Evolutionary conservation across 2,113 vertebrate species (phyloP), one percentile per base, ranked within the genome.

Genomic region (Scolopax mira): DNA sequence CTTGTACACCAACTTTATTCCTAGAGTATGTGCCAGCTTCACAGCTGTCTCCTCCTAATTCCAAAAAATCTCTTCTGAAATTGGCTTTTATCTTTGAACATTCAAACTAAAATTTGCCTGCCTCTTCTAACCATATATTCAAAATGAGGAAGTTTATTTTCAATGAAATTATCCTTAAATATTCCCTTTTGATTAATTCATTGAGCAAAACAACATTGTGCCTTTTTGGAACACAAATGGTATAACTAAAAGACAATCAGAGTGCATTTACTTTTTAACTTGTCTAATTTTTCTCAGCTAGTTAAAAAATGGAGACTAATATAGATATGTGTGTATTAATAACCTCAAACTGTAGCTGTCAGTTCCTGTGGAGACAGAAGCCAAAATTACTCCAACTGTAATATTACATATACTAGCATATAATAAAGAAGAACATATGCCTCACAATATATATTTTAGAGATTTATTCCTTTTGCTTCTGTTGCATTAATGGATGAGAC

Each of bases 1-100:
- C 60, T 90, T 85, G 79, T 79, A 70, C 35, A 91, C 60, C 61
- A 91, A 77, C 80, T 96, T 94, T 83, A 80, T 93, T 95, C 72
- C 35, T 88, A 61, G 49, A 44, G 62, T 44, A 30, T 64, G 58
- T 79, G 88, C 90, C 97, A 97, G 67, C 74, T 96, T 86, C 86
- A 80, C 90, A 94, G 78, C 82, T 96, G 83, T 81, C 83, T 91
- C 65, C 42, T 90, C 25, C 55, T 64, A 62, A 70, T 86, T 92
- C 64, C 49, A 85, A 74, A 95, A 93, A 93, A 24, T 5, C 23
- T 60, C 42, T 91, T 92, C 27, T 74, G 81, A 92, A 95, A 93
- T 80, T 49, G 90, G 37, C 46, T 94, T 79, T 90, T 88, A 48
- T 86, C 66, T 90, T 83, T 83, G 65, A 77, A 70, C 90, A 48